Percentiles rank a stretch among this genome's conserved stretches.
Conservation (phyloP, 92 coral and sea anemone species). For the Siderastrea siderea region DNA sequence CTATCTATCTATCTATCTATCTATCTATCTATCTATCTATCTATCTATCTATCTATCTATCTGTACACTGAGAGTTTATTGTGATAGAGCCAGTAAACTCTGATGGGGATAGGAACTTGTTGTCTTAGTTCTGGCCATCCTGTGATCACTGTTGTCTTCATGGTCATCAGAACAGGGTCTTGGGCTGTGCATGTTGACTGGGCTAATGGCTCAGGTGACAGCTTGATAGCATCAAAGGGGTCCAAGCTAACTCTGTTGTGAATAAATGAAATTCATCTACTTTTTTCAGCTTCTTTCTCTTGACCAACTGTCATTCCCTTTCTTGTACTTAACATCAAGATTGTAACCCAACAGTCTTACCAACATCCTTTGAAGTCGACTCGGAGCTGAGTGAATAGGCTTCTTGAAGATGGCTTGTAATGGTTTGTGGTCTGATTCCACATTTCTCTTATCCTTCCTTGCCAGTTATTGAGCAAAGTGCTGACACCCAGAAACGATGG, state of each 20-base stretch:
- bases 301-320: constrained; percentile 14
- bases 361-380: constrained; percentile 33
- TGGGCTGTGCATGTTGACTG: too few species aligned
- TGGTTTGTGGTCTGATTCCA: constrained; percentile 47
- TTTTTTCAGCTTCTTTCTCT: too few species aligned
- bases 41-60: too few species aligned
- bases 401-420: constrained; percentile 27
- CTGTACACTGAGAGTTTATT: too few species aligned
- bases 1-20: too few species aligned
- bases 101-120: background rate
- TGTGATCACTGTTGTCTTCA: too few species aligned
- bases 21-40: too few species aligned
- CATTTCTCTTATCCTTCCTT: constrained; percentile 1
- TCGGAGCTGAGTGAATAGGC: constrained; percentile 32
- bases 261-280: too few species aligned
- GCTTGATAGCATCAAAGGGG: too few species aligned
- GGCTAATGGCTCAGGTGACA: too few species aligned
- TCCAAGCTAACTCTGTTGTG: too few species aligned
- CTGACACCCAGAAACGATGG: constrained; percentile 14
- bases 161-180: too few species aligned
- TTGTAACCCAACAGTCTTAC: constrained; percentile 56
- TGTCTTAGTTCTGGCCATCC: background rate
- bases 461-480: constrained; percentile 43
- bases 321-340: constrained; percentile 38
- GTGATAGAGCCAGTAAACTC: background rate